Base-by-base conservation (phyloP, 2,888 invertebrate genomes). In the Matsumyia berberina region DNA sequence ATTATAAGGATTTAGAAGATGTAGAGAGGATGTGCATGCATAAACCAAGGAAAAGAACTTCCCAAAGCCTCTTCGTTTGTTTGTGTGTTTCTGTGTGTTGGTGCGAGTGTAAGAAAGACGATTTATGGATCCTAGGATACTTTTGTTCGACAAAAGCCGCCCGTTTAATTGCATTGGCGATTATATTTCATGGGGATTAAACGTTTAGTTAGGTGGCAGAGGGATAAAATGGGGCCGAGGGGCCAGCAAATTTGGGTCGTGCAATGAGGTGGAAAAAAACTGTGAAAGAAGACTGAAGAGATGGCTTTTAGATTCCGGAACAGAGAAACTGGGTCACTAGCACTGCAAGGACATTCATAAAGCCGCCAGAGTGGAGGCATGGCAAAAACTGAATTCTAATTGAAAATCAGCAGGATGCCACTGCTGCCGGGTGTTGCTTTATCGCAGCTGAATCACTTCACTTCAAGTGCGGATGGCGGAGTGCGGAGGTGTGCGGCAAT, bases 161-260 rank as follows among this genome's bases (percentile, higher is more conserved):
- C 60, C 85, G 69, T 85, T 85, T 85, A 85, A 85, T 85, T 85
- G 85, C 85, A 85, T 80, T 85, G 76, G 80, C 55, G 85, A 85
- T 85, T 85, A 85, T 85, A 85, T 85, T 80, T 85, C 80, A 85
- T 80, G 74, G 39, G 80, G 80, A 85, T 85, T 85, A 85, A 85
- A 80, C 70, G 79, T 31, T 24, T 24, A 24, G 24, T 24, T 46
- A 33, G 42, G 24, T 29, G 29, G n/a, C 15, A 33, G 46, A 31
- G n/a, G 8, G 11, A 42, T 6, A 35, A 19, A 24, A 9, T 11
- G n/a, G 49, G 11, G 49, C 11, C 24, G 33, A 19, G 42, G n/a
- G 9, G 58, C 29, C 29, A 57, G 44, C 31, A 24, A 55, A 62
- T 55, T 73, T 69, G 39, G 83, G 49, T 74, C 74, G 74, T 69